Conservation (phyloP, 2,888 invertebrate genomes). For the Cotesia congregata region DNA sequence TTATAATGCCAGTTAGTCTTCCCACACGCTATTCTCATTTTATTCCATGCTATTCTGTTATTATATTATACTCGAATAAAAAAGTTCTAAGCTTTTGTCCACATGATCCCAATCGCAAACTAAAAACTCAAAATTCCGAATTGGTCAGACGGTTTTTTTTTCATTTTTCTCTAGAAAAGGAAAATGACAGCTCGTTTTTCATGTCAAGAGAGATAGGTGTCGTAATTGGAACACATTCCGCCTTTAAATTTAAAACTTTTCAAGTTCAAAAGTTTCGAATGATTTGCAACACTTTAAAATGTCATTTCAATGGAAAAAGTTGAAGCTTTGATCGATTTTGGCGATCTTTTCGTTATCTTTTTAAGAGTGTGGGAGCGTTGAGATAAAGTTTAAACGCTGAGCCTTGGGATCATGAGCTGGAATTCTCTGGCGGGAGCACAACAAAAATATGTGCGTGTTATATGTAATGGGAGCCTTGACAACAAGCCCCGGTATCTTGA, state of each 20-base stretch:
- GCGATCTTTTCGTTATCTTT: too few species aligned
- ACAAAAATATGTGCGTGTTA: too few species aligned
- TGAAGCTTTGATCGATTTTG: too few species aligned
- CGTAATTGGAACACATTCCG: not conserved
- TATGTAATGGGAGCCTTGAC: conserved; percentile 26
- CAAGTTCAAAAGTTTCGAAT: not conserved
- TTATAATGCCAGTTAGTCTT: too few species aligned
- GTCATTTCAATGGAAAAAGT: not conserved
- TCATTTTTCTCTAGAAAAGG: not conserved
- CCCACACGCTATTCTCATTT: too few species aligned
- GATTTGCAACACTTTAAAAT: not conserved
- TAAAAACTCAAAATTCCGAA: not conserved
- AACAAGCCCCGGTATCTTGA: conserved; percentile 23
- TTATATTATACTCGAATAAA: too few species aligned
- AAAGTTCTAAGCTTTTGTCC: too few species aligned
- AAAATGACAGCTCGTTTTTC: not conserved
- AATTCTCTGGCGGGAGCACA: too few species aligned
- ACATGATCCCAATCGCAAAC: not conserved
- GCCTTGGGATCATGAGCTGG: too few species aligned
- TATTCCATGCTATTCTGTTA: too few species aligned
- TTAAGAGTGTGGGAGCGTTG: too few species aligned
- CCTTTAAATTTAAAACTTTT: not conserved
- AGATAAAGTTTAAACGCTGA: too few species aligned
- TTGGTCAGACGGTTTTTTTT: not conserved
- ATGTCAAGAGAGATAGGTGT: not conserved